Conservation (phyloP, 1,140 invertebrate genomes). For the Tenebrio molitor region DNA sequence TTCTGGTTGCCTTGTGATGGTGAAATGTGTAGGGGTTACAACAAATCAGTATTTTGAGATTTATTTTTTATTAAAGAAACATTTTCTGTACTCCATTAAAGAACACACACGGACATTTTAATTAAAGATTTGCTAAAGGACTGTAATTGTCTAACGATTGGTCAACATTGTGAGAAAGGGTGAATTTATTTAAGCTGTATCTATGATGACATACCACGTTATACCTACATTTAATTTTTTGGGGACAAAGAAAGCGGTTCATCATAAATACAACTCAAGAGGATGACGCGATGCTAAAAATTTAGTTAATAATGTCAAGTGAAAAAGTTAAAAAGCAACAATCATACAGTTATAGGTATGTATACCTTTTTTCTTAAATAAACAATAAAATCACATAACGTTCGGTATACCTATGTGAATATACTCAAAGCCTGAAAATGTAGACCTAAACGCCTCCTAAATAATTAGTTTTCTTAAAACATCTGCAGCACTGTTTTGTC, state of each 20-base stretch:
- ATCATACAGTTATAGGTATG: background rate
- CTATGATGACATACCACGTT: background rate
- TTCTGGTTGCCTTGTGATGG: constrained; percentile 21
- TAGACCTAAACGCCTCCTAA: constrained; percentile 29
- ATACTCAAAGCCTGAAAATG: constrained; percentile 33
- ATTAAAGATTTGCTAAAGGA: constrained; percentile 60
- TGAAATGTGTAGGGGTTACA: background rate
- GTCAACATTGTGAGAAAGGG: constrained; percentile 57
- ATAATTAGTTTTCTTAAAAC: constrained; percentile 29
- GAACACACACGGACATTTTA: constrained; percentile 63
- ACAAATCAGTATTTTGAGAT: constrained; percentile 1
- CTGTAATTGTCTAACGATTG: constrained; percentile 62
- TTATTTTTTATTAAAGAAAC: constrained; percentile 65
- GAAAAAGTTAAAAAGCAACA: background rate
- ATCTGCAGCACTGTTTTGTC: constrained; percentile 33
- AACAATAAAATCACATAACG: too few relatives aligned
- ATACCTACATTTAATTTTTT: too few relatives aligned
- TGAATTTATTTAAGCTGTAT: constrained; percentile 3
- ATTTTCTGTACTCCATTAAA: constrained; percentile 63
- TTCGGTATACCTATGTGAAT: background rate
- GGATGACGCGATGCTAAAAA: background rate
- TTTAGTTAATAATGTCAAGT: background rate
- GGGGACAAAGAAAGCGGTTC: too few relatives aligned
- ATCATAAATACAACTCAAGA: background rate
- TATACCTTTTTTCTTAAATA: too few relatives aligned